Evolutionary conservation across 2,888 invertebrate genomes (phyloP).

Genomic region (Autographa gamma): DNA sequence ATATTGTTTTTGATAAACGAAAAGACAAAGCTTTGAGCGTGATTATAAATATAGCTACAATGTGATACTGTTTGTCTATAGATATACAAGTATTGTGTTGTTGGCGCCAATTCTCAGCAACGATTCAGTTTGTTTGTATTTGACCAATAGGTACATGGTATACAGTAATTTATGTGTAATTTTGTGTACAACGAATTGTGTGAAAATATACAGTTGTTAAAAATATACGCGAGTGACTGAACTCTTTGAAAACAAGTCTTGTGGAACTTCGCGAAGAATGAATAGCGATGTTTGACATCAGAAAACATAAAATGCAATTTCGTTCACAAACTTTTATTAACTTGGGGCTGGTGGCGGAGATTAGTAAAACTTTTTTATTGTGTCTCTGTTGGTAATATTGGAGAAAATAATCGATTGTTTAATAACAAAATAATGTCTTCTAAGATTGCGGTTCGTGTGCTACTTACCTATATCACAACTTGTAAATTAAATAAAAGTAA

Average conservation of each 20-base stretch:
- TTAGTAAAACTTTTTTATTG: neutral
- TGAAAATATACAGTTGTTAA: conserved; percentile 31
- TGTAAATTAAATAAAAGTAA: no score
- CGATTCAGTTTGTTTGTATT: conserved; percentile 38
- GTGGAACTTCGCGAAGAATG: conserved; percentile 6
- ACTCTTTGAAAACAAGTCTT: conserved; percentile 27
- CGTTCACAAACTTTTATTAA: neutral
- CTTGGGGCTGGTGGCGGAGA: neutral
- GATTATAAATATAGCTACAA: neutral
- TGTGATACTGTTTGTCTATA: neutral
- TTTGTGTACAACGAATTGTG: conserved; percentile 29
- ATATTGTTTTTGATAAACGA: no score
- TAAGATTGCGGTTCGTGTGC: no score
- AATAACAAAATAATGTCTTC: no score
- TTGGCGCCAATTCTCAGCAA: conserved; percentile 34
- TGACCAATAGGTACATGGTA: conserved; percentile 20
- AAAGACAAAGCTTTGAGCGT: no score
- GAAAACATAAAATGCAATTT: neutral
- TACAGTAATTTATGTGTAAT: conserved; percentile 22
- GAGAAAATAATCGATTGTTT: neutral
- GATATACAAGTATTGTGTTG: conserved; percentile 27
- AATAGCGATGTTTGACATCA: neutral
- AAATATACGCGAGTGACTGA: conserved; percentile 42
- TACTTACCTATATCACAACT: no score
- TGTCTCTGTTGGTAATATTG: neutral